Evolutionary conservation across 1,140 invertebrate species (phyloP).

Genomic region (Glomeris maerens): DNA sequence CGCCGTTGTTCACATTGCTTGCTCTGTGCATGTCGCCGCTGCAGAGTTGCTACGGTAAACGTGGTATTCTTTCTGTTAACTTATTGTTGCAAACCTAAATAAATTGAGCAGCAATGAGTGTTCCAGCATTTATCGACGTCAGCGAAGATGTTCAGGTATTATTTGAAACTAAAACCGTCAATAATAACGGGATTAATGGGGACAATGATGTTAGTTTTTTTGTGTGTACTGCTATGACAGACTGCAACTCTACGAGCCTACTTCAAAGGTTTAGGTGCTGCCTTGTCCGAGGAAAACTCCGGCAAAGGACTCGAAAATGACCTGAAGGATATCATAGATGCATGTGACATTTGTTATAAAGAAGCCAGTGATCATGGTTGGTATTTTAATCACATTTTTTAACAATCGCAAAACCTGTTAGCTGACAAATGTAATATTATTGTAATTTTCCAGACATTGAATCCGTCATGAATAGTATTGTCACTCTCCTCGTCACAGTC

Average conservation of each 20-base stretch:
- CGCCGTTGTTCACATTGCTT: too few species aligned
- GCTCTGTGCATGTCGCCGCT: too few species aligned
- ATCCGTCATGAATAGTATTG: slow-evolving; percentile 47
- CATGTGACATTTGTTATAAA: slow-evolving; percentile 81
- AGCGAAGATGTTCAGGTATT: slow-evolving; percentile 55
- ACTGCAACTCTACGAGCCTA: slow-evolving; percentile 73
- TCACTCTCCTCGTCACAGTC: slow-evolving; percentile 80
- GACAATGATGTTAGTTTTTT: slow-evolving; percentile 14
- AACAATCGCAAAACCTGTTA: too few species aligned
- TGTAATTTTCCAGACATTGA: slow-evolving; percentile 37
- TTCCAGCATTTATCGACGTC: slow-evolving; percentile 34
- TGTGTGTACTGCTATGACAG: slow-evolving; percentile 36
- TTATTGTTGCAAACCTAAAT: too few species aligned
- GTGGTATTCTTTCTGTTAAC: too few species aligned
- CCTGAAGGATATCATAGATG: slow-evolving; percentile 84
- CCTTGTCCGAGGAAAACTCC: slow-evolving; percentile 75
- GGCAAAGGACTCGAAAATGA: slow-evolving; percentile 82
- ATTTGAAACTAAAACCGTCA: too few species aligned
- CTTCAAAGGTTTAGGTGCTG: slow-evolving; percentile 77
- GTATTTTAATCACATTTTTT: slow-evolving; percentile 66
- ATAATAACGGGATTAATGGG: slow-evolving; percentile 13
- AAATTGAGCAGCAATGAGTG: too few species aligned
- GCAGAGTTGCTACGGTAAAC: too few species aligned
- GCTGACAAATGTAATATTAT: too few species aligned
- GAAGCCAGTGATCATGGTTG: slow-evolving; percentile 43